Evolutionary conservation across 2,797 vertebrate species (phyloP).

Genomic region (Phataginus tricuspis): DNA sequence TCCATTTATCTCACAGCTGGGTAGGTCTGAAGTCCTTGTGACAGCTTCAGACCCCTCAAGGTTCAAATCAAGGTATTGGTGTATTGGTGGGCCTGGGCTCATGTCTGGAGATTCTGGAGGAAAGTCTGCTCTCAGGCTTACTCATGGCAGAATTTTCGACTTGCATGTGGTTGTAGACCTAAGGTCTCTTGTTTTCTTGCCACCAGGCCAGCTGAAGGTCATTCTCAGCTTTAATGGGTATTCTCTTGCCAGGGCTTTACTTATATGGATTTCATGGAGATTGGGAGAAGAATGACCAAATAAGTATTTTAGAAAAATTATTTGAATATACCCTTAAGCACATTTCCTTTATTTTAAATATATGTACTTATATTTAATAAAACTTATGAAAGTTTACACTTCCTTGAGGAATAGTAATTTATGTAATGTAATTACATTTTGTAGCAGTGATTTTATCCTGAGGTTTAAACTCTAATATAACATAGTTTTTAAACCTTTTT

Average conservation of each 20-base stretch:
- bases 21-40: neutral
- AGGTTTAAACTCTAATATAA: neutral
- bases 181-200: neutral
- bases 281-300: neutral
- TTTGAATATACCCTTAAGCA: neutral
- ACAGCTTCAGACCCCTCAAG: neutral
- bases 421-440: neutral
- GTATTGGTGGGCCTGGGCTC: fast-evolving
- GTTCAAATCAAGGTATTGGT: neutral
- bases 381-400: neutral
- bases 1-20: neutral
- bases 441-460: neutral
- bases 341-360: conserved; percentile 4
- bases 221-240: neutral
- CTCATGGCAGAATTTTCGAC: neutral
- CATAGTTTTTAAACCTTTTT: neutral
- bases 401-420: neutral
- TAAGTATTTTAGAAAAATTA: neutral
- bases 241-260: neutral
- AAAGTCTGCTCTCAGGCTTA: neutral
- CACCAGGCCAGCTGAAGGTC: neutral
- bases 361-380: neutral
- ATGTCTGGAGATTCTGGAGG: neutral
- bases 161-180: neutral
- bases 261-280: neutral